A percentile compares a stretch with the other conserved stretches of the same genome.
These are phyloP conservation scores for Lepidonotus clava DNA, from an alignment of 2,888 invertebrate genomes.

Conservation along the genomic window DNA sequence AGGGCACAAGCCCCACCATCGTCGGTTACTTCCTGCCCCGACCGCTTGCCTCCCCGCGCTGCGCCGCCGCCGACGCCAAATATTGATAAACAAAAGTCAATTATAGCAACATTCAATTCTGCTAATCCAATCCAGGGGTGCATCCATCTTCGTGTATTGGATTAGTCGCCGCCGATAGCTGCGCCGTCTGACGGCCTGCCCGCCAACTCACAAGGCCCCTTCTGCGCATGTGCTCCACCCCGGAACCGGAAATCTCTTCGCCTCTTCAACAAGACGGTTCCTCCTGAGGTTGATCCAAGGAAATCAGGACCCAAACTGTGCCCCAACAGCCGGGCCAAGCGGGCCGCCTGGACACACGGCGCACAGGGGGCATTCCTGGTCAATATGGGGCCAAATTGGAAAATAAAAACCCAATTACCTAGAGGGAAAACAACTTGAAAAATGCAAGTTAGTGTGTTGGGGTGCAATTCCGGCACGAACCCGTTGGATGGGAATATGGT, in stretches of 20 bases:
- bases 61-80: conserved; percentile 13
- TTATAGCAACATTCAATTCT: conserved; percentile 53
- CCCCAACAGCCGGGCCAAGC: background rate
- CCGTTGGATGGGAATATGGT: too few relatives aligned
- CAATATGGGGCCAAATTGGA: background rate
- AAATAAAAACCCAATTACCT: conserved; percentile 29
- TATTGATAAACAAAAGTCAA: conserved; percentile 54
- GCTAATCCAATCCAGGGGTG: background rate
- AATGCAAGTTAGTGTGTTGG: too few relatives aligned
- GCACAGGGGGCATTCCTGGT: background rate
- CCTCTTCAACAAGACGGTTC: background rate
- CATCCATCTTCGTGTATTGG: conserved; percentile 48
- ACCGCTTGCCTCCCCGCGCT: background rate
- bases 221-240: background rate
- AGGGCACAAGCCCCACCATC: background rate
- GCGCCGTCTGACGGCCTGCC: conserved; percentile 14
- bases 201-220: background rate
- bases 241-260: conserved; percentile 19
- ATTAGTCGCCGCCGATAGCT: conserved; percentile 19
- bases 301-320: background rate
- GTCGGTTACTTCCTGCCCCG: background rate
- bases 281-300: too few relatives aligned
- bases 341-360: background rate
- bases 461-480: too few relatives aligned
- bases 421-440: too few relatives aligned